Percentiles rank a stretch among this genome's conserved stretches.
These are phyloP conservation scores for Salvelinus namaycush DNA, from an alignment of 2,113 vertebrate species.

Conservation along the genomic window DNA sequence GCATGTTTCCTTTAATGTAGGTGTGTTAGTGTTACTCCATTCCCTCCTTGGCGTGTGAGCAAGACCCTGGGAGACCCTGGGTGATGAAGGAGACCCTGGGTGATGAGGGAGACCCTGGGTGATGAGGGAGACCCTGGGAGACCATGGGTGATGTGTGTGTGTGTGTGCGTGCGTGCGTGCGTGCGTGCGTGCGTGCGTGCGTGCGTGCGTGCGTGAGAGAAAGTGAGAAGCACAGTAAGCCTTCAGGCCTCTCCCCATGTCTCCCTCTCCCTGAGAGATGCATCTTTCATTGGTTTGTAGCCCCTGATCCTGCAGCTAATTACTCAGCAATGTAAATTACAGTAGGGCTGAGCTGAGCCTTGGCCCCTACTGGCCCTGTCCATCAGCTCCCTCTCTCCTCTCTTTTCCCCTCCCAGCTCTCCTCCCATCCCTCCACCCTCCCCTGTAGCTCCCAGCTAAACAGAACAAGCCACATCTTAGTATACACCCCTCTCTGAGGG, in stretches of 20 bases:
- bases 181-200: too few relatives aligned
- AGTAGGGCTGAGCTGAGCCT: slow-evolving; percentile 32
- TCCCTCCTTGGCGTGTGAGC: slow-evolving; percentile 6
- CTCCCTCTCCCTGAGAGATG: slow-evolving; percentile 39
- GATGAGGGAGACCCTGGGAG: too few relatives aligned
- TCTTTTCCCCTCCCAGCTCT: background rate
- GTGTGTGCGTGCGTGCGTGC: slow-evolving; percentile 3
- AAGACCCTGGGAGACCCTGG: slow-evolving; percentile 14
- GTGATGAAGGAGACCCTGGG: background rate
- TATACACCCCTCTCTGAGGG: slow-evolving; percentile 38
- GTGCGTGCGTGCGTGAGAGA: slow-evolving; percentile 24
- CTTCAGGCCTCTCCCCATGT: slow-evolving; percentile 38
- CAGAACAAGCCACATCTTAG: slow-evolving; percentile 44
- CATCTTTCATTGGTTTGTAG: slow-evolving; percentile 61
- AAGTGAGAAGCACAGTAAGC: slow-evolving; percentile 21
- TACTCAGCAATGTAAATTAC: slow-evolving; percentile 74
- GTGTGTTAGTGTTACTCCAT: slow-evolving; percentile 7
- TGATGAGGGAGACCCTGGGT: too few relatives aligned
- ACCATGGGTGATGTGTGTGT: too few relatives aligned
- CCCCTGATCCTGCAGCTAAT: slow-evolving; percentile 66
- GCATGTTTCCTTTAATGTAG: slow-evolving; percentile 24
- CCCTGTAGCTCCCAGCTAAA: slow-evolving; percentile 27
- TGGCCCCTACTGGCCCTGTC: slow-evolving; percentile 27
- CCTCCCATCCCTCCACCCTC: slow-evolving; percentile 5
- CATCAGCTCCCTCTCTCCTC: slow-evolving; percentile 4